Base-by-base conservation (phyloP, 2,113 vertebrate species). In the Delphinus delphis region DNA sequence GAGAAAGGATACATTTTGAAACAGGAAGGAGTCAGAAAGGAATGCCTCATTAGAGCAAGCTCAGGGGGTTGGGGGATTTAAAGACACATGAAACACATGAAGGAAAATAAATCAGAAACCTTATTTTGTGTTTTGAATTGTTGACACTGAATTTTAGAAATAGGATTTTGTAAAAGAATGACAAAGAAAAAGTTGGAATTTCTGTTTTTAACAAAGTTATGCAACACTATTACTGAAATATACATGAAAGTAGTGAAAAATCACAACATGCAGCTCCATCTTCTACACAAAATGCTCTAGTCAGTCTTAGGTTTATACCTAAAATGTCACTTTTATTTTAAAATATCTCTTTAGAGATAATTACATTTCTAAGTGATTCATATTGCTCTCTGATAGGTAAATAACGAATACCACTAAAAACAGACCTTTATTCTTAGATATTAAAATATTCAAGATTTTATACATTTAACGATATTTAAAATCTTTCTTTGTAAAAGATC, bases 291-390 rank as follows among this genome's bases (percentile, higher is more conserved):
- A 60, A 41, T 71, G 5, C 36, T 63, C 31, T 25, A 84, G 38
- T 23, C 5, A 60, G 14, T 90, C 76, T 26, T 68, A 90, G 38
- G 73, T 47, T 70, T 68, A 13, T 33, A 44, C 31, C 26, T 93
- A 84, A 92, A 86, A 76, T 58, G 5, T 74, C 38, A 92, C 31
- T 83, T 67, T 81, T 62, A 90, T 89, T 97, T 94, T 84, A 70
- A 94, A 86, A 58, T 62, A 62, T 53, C n/a, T 65, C 53, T 95
- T 84, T 92, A 73, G 88, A 96, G 14, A 38, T 80, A 77, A 70
- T 77, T 96, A 11, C 20, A 82, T 73, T 90, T 92, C 83, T 88
- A 8, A 82, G 63, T 85, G 20, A 77, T 70, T 93, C 26, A 3
- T 83, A 26, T 38, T 86, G 14, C 44, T 89, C 44, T 81, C 36